phyloP scores from a whole-genome alignment of 2,113 vertebrate species.

The Ciconia maguari region DNA sequence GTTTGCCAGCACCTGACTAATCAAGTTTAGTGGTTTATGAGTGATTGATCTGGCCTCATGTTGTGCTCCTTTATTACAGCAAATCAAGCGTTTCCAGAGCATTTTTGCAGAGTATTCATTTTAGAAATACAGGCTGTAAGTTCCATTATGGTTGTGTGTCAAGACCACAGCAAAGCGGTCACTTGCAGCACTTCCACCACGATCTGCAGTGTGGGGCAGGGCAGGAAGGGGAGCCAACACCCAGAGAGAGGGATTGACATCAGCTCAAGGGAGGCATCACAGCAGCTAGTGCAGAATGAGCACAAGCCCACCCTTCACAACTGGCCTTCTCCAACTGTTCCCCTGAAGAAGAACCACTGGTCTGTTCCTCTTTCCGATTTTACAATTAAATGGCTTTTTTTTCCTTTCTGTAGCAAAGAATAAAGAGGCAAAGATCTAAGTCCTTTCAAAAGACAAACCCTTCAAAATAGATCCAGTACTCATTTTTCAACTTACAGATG shows the following conservation, averaged over 20 bases:
- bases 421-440: not conserved
- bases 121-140: not conserved
- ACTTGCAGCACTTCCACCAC: not conserved
- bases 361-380: not conserved
- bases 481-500: not conserved
- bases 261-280: not conserved
- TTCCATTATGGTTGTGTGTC: not conserved
- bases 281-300: not conserved
- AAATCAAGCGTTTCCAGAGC: not conserved
- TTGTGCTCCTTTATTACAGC: not conserved
- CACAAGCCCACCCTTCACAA: not conserved
- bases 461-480: not conserved
- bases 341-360: not conserved
- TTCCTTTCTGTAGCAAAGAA: not conserved
- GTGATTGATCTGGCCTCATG: not conserved
- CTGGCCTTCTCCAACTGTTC: not conserved
- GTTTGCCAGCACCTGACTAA: not conserved
- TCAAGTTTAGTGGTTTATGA: not conserved
- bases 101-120: not conserved
- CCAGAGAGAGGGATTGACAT: too few species aligned
- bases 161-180: not conserved
- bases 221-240: not conserved
- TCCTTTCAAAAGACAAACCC: not conserved
- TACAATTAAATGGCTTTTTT: not conserved
- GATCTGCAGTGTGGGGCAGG: not conserved